These are phyloP conservation scores for Meandrina meandrites DNA, from an alignment of 92 coral and sea anemone genomes.

Conservation along the genomic window DNA sequence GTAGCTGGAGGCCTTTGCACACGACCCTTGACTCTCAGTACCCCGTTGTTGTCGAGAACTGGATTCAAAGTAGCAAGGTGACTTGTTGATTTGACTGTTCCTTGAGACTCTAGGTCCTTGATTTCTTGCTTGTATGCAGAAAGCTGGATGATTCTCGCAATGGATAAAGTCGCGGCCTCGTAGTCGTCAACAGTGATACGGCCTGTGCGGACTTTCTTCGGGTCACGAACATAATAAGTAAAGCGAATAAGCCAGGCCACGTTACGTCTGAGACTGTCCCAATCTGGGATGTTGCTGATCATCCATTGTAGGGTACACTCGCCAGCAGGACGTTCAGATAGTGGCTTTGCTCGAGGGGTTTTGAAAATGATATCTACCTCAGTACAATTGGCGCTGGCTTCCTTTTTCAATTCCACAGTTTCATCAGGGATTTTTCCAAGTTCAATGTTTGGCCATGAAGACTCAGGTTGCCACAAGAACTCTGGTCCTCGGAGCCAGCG, in stretches of 20 bases:
- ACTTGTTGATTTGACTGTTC: conserved; percentile 43
- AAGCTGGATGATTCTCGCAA: conserved; percentile 44
- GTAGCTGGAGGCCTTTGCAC: conserved; percentile 21
- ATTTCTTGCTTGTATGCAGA: conserved; percentile 47
- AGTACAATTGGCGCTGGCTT: conserved; percentile 16
- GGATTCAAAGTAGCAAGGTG: conserved; percentile 57
- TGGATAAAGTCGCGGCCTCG: conserved; percentile 41
- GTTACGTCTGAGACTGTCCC: conserved; percentile 26
- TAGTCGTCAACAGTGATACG: conserved; percentile 49
- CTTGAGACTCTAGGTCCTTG: conserved; percentile 21
- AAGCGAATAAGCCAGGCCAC: conserved; percentile 62
- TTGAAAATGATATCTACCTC: background rate
- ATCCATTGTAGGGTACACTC: background rate
- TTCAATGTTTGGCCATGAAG: conserved; percentile 49
- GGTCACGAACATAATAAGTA: conserved; percentile 30
- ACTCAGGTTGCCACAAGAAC: conserved; percentile 38
- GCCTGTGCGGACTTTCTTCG: conserved; percentile 24
- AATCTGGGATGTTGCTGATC: background rate
- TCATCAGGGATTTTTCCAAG: conserved; percentile 23
- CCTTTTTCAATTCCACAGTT: conserved; percentile 29
- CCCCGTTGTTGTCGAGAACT: conserved; percentile 35
- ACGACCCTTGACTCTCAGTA: conserved; percentile 54
- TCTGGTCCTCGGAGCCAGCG: no score
- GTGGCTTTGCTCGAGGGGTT: background rate
- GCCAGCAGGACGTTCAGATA: background rate